phyloP scores from a whole-genome alignment of 2,113 vertebrate species.

The Propithecus coquereli region DNA sequence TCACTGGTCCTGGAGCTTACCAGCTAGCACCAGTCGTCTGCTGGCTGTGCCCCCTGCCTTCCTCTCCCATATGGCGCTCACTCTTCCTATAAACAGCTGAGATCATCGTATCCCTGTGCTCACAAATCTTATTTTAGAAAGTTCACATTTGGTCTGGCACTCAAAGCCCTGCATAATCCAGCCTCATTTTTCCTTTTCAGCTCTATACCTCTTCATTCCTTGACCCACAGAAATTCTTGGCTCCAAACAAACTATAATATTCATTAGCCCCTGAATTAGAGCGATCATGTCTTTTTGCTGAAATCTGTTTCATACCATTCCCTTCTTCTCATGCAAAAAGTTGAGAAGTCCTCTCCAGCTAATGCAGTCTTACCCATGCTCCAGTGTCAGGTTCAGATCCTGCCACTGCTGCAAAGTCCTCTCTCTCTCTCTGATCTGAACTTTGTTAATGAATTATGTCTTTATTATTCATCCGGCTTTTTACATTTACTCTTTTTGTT shows the following conservation, averaged over 20 bases:
- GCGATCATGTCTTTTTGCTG: neutral
- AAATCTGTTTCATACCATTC: neutral
- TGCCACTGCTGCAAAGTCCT: neutral
- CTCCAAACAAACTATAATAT: neutral
- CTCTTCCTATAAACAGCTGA: neutral
- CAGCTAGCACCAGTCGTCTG: no score
- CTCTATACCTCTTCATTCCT: neutral
- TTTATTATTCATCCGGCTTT: neutral
- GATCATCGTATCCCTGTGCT: rapidly evolving
- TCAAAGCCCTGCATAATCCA: neutral
- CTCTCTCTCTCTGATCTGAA: neutral
- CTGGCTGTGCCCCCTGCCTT: rapidly evolving
- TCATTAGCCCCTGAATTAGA: neutral
- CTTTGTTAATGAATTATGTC: neutral
- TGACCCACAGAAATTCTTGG: neutral
- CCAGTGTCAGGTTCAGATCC: neutral
- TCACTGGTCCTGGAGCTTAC: neutral
- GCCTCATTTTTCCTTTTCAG: neutral
- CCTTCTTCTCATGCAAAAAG: neutral
- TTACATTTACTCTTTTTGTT: neutral
- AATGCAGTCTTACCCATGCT: neutral
- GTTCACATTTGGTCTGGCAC: neutral
- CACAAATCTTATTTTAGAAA: neutral
- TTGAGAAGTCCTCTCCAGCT: neutral
- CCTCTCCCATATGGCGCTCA: neutral